Base-by-base conservation (phyloP, 2,113 vertebrate species). In the Poicephalus meyeri region DNA sequence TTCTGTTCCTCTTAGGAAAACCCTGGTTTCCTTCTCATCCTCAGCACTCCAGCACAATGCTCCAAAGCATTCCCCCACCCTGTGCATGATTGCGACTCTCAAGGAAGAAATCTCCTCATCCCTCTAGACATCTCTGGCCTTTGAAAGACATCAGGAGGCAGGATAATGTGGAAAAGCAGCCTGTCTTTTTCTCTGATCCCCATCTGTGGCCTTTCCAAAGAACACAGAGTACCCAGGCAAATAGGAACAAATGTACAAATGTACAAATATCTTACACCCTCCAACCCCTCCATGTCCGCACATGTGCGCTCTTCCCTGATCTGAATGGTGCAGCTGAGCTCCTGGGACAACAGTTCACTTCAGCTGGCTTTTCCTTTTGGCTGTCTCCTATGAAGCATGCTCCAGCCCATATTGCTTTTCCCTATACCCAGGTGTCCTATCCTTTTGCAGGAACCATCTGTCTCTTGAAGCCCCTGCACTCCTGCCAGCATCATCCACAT, bases 1-100 rank as follows among this genome's bases (percentile, higher is more conserved):
- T 95, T 91, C 89, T 81, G 84, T 93, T 96, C 84, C 65, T 74
- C 50, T 91, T 49, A 64, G 28, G 19, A 77, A 86, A 94, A 74
- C 46, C 42, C 61, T 39, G 0, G 8, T 37, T 74, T 91, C 60
- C 73, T 65, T 78, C 41, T 50, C 15, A 20, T n/a, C 6, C 49
- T 83, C 49, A 64, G 35, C 29, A 47, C 33, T 39, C 23, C 4
- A 73, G 24, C 23, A 44, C 0, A 0, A 46, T 39, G 24, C 14
- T 47, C 29, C 63, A 64, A 63, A 85, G 47, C 46, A 70, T 44
- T 13, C 11, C 31, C 15, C 9, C 4, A 25, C 6, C 26, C 39
- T 25, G 31, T 29, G 37, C 65, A 39, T 4, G 9, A 8, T 53
- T 5, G 2, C 29, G 7, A 29, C 19, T 74, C 7, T 72, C 47